Percentiles rank a stretch among this genome's conserved stretches.
phyloP scores from a whole-genome alignment of 2,113 vertebrate species.

The Nematolebias whitei region DNA sequence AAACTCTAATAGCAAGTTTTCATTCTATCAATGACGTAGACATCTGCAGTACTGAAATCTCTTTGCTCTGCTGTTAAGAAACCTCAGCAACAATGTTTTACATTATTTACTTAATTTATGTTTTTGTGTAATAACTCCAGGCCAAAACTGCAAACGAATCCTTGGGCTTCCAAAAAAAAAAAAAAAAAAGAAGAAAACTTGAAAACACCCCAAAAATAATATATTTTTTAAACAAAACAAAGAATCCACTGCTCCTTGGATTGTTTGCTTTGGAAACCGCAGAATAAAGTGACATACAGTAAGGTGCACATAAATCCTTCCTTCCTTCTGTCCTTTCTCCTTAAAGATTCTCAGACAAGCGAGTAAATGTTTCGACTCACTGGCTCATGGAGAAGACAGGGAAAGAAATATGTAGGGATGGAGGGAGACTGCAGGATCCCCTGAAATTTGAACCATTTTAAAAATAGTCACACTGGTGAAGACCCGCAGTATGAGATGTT shows the following conservation, averaged over 20 bases:
- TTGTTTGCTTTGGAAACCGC: slow-evolving; percentile 20
- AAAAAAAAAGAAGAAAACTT: too few relatives aligned
- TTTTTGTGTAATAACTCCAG: background rate
- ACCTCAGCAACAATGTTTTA: background rate
- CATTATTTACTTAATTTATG: background rate
- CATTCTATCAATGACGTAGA: too few relatives aligned
- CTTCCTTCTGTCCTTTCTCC: background rate
- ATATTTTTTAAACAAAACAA: too few relatives aligned
- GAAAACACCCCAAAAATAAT: background rate
- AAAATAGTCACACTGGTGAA: slow-evolving; percentile 58
- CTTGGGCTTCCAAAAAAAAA: background rate
- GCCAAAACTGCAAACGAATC: background rate
- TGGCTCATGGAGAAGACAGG: slow-evolving; percentile 35
- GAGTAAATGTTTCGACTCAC: slow-evolving; percentile 20
- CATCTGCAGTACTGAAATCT: background rate
- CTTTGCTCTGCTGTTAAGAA: background rate
- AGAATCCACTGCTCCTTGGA: background rate
- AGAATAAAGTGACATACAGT: slow-evolving; percentile 1
- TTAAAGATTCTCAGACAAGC: slow-evolving; percentile 9
- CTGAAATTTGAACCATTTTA: slow-evolving; percentile 53
- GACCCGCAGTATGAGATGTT: slow-evolving; percentile 32
- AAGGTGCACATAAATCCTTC: slow-evolving; percentile 5
- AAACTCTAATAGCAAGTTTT: too few relatives aligned
- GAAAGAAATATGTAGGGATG: slow-evolving; percentile 33
- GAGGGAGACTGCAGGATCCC: slow-evolving; percentile 47